Base-by-base conservation (phyloP, 2,797 vertebrate genomes). In the Sebastes hopkinsi region DNA sequence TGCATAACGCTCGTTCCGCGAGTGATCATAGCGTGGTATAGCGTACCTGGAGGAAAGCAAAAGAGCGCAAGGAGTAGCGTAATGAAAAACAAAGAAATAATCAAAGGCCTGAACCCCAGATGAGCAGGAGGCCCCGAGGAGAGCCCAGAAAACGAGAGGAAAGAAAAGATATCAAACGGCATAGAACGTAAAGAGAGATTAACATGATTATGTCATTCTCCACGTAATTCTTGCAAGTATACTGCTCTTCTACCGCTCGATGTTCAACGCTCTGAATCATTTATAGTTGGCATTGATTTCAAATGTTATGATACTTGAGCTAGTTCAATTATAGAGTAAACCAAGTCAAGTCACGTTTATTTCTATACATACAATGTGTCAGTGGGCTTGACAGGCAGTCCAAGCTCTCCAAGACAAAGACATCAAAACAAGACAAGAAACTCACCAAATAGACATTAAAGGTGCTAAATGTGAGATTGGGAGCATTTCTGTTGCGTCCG, bases 31-130 rank as follows among this genome's bases (percentile, higher is more conserved):
- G 95, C 90, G 91, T 92, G 93, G 94, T 93, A 18, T 50, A 89
- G 91, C 76, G 80, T 92, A 96, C 94, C 95, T 96, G 94, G 94
- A 95, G 95, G 94, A 95, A 94, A 94, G 94, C 94, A 94, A 94
- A 93, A 94, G 93, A 95, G 94, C 91, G 93, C 92, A 93, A 95
- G 50, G 95, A 94, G 66, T 58, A 76, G 69, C 68, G 68, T 86
- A 89, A 90, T 81, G 67, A 88, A 84, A 96, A 94, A 95, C 77
- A 90, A 90, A 89, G 80, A 83, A 81, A 87, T 77, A 87, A 94
- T 93, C 75, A 90, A 91, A 91, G 84, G 67, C 81, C 74, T 8
- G 32, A 66, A 16, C 65, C 73, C 92, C 94, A 91, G 92, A 93
- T 93, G 94, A 94, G 92, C 92, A 92, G 94, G 90, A 92, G 93